Base-by-base conservation (phyloP, 2,797 vertebrate genomes). In the Ambastaia sidthimunki region DNA sequence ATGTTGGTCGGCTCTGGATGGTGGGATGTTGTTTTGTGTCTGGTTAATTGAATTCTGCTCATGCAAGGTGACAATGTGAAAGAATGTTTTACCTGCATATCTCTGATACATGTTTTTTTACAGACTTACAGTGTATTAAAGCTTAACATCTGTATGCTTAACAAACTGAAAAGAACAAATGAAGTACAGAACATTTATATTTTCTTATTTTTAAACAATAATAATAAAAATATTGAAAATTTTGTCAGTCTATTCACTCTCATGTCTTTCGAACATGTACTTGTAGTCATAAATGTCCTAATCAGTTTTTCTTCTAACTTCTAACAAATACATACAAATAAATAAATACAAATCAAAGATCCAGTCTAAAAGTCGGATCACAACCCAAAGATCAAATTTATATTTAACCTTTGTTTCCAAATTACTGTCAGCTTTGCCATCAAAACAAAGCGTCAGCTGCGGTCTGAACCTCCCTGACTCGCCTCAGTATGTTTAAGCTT, bases 41-140 rank as follows among this genome's bases (percentile, higher is more conserved):
- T 76, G 59, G 16, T 52, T 85, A 80, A 83, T 84, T 85, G 74
- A 84, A 76, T 48, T 34, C 44, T 81, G 62, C 60, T 57, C 50
- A 65, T 72, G 52, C 62, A 25, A 54, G 66, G 63, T 59, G 75
- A 82, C 4, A 62, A 48, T 15, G 16, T 57, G 34, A 74, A 79
- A 73, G 23, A 0, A 31, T 16, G 19, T 50, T 80, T 73, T 47
- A 47, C 62, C 31, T n/a, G 28, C 19, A 48, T 57, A 23, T 18
- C 16, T 76, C 1, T 37, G 21, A 75, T 66, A 55, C 55, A 50
- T 57, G 74, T 44, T 59, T 19, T 23, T 59, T 59, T 4, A 59
- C 11, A 59, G 3, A 25, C 4, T 10, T 7, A 6, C 21, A 4
- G 10, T 23, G 10, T 23, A 59, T 25, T 25, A 1, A 10, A 25